A percentile compares a stretch with the other conserved stretches of the same genome.
These are phyloP conservation scores for Grallaria varia DNA, from an alignment of 2,113 vertebrate genomes.

Conservation along the genomic window DNA sequence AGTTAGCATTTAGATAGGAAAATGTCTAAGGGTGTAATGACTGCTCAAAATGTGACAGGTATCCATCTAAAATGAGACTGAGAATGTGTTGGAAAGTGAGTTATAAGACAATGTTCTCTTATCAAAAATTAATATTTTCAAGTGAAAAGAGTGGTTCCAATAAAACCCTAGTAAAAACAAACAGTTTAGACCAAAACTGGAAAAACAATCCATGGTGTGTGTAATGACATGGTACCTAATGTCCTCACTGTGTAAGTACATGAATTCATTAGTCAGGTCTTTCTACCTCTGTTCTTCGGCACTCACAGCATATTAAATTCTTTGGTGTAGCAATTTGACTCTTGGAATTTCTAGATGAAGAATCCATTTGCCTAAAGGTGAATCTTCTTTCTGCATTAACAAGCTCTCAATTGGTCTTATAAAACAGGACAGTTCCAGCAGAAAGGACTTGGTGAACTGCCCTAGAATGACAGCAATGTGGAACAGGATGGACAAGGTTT, in stretches of 20 bases:
- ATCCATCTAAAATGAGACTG: not conserved
- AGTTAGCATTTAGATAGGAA: conserved; percentile 59
- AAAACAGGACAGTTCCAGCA: not conserved
- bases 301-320: not conserved
- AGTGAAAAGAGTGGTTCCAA: not conserved
- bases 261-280: not conserved
- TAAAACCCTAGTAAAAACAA: conserved; percentile 2
- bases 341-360: not conserved
- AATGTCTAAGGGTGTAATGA: conserved; percentile 18
- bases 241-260: not conserved
- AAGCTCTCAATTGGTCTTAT: not conserved
- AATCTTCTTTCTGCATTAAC: not conserved
- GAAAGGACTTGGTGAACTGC: not conserved
- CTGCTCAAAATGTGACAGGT: conserved; percentile 19
- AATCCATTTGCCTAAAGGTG: not conserved
- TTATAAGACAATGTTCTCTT: not conserved
- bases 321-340: not conserved
- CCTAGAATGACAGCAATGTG: not conserved
- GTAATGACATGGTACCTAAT: not conserved
- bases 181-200: not conserved
- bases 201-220: not conserved
- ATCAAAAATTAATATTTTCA: not conserved
- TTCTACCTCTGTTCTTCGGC: not conserved
- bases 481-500: not conserved
- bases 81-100: not conserved